phyloP scores from a whole-genome alignment of 2,113 vertebrate genomes.

The Leptodactylus fuscus region DNA sequence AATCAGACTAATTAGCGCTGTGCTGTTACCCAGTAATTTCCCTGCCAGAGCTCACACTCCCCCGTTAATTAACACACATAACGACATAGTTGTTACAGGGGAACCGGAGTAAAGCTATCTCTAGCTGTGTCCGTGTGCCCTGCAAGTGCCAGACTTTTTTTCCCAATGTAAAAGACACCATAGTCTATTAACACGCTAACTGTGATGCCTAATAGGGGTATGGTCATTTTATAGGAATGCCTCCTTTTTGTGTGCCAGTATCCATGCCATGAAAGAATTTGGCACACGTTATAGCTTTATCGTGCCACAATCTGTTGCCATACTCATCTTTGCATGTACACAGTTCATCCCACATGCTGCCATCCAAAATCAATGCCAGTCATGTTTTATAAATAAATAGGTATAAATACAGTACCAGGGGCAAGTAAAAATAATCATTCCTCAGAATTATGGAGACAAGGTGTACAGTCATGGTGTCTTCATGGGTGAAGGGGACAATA shows the following conservation, averaged over 20 bases:
- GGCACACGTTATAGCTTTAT: neutral
- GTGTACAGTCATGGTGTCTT: neutral
- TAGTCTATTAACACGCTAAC: neutral
- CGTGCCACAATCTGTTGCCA: neutral
- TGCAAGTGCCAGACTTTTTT: conserved; percentile 22
- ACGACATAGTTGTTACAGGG: conserved; percentile 57
- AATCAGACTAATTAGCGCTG: conserved; percentile 61
- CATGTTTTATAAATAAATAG: too few relatives aligned
- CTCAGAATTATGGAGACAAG: neutral
- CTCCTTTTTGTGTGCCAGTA: neutral
- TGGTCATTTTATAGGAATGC: neutral
- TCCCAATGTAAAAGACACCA: neutral
- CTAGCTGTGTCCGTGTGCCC: conserved; percentile 47
- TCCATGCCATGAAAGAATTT: neutral
- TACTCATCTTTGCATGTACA: neutral
- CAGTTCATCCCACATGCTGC: neutral
- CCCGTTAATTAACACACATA: conserved; percentile 56
- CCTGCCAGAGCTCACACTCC: conserved; percentile 60
- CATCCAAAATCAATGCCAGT: neutral
- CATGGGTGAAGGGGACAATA: too few relatives aligned
- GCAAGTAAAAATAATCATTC: neutral
- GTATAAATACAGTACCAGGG: neutral
- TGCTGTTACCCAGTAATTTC: conserved; percentile 59
- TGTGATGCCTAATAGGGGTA: neutral
- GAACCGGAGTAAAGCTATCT: conserved; percentile 51